Evolutionary conservation across 2,797 vertebrate species (phyloP).

Genomic region (Rhinogobio ventralis): DNA sequence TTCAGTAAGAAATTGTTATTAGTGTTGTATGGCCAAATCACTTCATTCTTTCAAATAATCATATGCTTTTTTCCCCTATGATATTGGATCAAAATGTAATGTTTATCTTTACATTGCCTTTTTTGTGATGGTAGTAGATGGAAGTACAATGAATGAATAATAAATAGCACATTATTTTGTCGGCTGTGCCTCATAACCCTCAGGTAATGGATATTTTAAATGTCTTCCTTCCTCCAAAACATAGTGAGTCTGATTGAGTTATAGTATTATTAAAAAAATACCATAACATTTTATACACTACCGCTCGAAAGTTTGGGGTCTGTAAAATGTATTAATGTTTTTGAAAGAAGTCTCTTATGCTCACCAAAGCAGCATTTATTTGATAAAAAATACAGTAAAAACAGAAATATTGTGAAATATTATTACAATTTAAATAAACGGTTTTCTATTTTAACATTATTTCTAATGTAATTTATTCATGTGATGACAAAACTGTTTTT

Average conservation of each 20-base stretch:
- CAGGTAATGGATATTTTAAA: constrained; percentile 13
- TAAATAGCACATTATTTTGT: neutral
- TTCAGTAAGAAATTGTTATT: neutral
- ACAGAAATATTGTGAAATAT: too few species aligned
- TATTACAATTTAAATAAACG: too few species aligned
- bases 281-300: neutral
- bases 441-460: too few species aligned
- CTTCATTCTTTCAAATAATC: neutral
- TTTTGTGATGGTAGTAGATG: neutral
- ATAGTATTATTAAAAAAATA: neutral
- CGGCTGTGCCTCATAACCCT: neutral
- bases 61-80: neutral
- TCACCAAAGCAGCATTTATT: too few species aligned
- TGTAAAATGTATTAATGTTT: neutral
- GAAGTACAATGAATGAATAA: neutral
- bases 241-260: neutral
- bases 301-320: neutral
- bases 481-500: too few species aligned
- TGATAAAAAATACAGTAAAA: too few species aligned
- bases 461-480: too few species aligned
- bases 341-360: neutral
- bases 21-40: neutral
- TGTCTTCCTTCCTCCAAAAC: neutral
- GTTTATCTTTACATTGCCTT: neutral
- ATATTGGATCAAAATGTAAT: neutral